Conservation (phyloP, 1,140 invertebrate genomes). For the Cyphomyrmex costatus region DNA sequence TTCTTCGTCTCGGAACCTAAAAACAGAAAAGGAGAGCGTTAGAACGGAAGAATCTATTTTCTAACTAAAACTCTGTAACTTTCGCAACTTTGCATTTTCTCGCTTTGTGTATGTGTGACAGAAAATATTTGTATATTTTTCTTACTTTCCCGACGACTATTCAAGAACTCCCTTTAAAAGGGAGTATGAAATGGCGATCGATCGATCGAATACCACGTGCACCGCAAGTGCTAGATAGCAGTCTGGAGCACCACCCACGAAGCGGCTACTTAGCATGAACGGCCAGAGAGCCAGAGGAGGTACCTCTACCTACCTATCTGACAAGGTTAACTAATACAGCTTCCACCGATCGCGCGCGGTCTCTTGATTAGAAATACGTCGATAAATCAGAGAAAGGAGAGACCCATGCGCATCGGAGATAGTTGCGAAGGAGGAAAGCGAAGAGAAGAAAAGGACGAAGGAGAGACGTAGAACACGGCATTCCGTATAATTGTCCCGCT, state of each 20-base stretch:
- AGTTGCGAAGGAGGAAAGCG: neutral
- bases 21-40: conserved; percentile 59
- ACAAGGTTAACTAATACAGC: conserved; percentile 85
- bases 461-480: neutral
- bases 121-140: neutral
- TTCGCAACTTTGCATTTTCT: neutral
- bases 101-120: neutral
- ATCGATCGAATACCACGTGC: conserved; percentile 73
- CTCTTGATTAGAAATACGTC: conserved; percentile 82
- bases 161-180: conserved; percentile 64
- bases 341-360: conserved; percentile 74
- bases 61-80: neutral
- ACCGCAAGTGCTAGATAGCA: conserved; percentile 66
- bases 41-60: conserved; percentile 66
- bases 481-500: conserved; percentile 42
- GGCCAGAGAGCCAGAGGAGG: conserved; percentile 77
- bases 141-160: conserved; percentile 42
- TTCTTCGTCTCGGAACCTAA: conserved; percentile 82
- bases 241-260: conserved; percentile 80
- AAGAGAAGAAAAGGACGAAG: conserved; percentile 12
- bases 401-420: conserved; percentile 29
- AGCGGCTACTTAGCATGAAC: conserved; percentile 84
- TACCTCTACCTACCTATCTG: conserved; percentile 80
- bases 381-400: conserved; percentile 74
- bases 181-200: conserved; percentile 58